Base-by-base conservation (phyloP, 2,797 vertebrate species). In the Choloepus didactylus region DNA sequence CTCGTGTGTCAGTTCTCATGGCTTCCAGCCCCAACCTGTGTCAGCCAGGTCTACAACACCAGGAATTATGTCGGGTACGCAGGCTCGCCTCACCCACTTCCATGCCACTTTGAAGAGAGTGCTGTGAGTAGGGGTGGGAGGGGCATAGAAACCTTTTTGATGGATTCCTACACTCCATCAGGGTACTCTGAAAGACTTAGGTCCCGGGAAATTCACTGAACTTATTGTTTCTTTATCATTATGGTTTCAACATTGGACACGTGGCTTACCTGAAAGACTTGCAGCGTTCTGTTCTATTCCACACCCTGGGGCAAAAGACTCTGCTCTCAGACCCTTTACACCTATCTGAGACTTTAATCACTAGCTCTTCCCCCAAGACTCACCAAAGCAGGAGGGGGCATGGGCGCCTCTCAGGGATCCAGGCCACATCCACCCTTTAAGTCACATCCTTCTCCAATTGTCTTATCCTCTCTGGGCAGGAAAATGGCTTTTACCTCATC, bases 61-160 rank as follows among this genome's bases (percentile, higher is more conserved):
- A 54, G n/a, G 21, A 66, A 5, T 0, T 46, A 18, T 27, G 10
- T 44, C 44, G 19, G 3, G 7, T 9, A 0, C 2, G 0, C n/a
- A 31, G 27, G n/a, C 38, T 87, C 35, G 54, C 44, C 15, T 82
- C 70, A 60, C 46, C 1, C 35, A 44, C 27, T 77, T 64, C 49
- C 9, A 44, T 16, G 27, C 16, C 10, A 15, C 11, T 72, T 44
- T 44, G 27, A 72, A 14, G 14, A 19, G 4, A 46, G 46, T 70
- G 19, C 6, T 67, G 62, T 1, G 1, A 18, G 12, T 19, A 56
- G 54, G 16, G n/a, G 72, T 3, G 19, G n/a, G 14, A 29, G 15
- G 6, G 1, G 19, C 62, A 6, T 4, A 38, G 25, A 85, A 76
- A 75, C 21, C 31, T 38, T 69, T 82, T 5, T 73, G 6, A 77